Evolutionary conservation across 2,797 vertebrate genomes (phyloP).

Genomic region (Ispidina lecontei): DNA sequence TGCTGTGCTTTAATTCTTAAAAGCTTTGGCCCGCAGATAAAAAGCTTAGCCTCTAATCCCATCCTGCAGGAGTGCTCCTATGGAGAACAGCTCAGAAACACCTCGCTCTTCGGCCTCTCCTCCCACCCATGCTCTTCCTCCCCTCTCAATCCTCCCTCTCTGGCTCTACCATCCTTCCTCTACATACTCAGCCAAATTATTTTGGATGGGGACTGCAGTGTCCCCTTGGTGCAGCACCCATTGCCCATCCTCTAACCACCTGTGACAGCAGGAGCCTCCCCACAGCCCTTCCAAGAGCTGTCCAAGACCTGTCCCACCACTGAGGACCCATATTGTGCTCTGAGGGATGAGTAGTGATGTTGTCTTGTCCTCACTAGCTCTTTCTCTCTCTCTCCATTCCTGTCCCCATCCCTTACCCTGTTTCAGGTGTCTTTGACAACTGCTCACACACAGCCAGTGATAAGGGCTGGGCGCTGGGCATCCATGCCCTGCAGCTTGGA

Average conservation of each 20-base stretch:
- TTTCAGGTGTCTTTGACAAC: slow-evolving; percentile 93
- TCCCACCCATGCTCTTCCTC: background rate
- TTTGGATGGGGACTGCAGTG: background rate
- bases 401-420: background rate
- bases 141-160: background rate
- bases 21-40: slow-evolving; percentile 49
- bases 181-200: background rate
- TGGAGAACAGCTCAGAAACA: slow-evolving; percentile 25
- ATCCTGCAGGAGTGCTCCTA: background rate
- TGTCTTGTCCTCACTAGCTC: background rate
- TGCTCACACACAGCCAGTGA: slow-evolving; percentile 90
- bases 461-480: slow-evolving; percentile 94
- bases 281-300: background rate
- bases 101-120: background rate
- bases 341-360: accelerated
- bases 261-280: background rate
- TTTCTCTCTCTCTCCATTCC: background rate
- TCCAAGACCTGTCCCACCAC: background rate
- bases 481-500: slow-evolving; percentile 80
- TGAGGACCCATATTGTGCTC: accelerated
- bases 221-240: background rate
- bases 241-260: background rate
- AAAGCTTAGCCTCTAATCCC: slow-evolving; percentile 47
- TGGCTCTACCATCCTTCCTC: background rate
- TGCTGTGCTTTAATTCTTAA: slow-evolving; percentile 52